A percentile compares a stretch with the other conserved stretches of the same genome.
These are phyloP conservation scores for Sphaerophoria rueppellii DNA, from an alignment of 2,888 invertebrate species.

Conservation along the genomic window DNA sequence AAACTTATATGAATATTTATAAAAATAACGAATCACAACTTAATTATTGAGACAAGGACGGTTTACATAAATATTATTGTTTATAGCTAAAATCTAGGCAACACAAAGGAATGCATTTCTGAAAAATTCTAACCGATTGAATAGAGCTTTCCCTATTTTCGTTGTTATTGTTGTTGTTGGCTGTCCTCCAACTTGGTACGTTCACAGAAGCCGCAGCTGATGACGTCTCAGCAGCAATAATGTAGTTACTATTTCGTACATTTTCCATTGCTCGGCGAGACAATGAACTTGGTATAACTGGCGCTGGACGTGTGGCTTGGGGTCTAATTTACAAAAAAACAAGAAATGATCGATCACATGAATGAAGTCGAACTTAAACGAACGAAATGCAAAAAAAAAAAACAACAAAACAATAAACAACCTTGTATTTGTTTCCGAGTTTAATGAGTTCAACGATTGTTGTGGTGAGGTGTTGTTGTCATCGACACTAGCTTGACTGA, in stretches of 20 bases:
- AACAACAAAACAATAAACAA: slow-evolving; percentile 24
- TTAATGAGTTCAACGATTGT: slow-evolving; percentile 75
- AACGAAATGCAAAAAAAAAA: slow-evolving; percentile 1
- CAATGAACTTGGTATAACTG: slow-evolving; percentile 71
- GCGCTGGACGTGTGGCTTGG: slow-evolving; percentile 54
- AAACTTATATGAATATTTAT: slow-evolving; percentile 16
- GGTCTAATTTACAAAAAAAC: slow-evolving; percentile 31
- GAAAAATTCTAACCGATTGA: slow-evolving; percentile 54
- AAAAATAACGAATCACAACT: slow-evolving; percentile 26
- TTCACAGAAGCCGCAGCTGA: slow-evolving; percentile 27
- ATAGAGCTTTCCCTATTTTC: slow-evolving; percentile 30
- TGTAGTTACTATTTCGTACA: slow-evolving; percentile 70
- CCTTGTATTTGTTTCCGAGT: slow-evolving; percentile 62
- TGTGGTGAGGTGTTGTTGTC: slow-evolving; percentile 75
- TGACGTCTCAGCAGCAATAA: slow-evolving; percentile 59
- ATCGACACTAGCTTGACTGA: slow-evolving; percentile 76
- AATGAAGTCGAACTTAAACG: slow-evolving; percentile 16
- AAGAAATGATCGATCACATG: slow-evolving; percentile 25
- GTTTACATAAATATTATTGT: slow-evolving; percentile 21
- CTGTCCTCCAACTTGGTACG: slow-evolving; percentile 31
- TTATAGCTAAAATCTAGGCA: slow-evolving; percentile 25
- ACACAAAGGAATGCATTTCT: slow-evolving; percentile 26
- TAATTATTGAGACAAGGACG: slow-evolving; percentile 20
- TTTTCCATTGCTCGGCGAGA: slow-evolving; percentile 75
- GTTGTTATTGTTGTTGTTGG: slow-evolving; percentile 46